phyloP scores from a whole-genome alignment of 2,113 vertebrate genomes.

The Hippocampus zosterae region DNA sequence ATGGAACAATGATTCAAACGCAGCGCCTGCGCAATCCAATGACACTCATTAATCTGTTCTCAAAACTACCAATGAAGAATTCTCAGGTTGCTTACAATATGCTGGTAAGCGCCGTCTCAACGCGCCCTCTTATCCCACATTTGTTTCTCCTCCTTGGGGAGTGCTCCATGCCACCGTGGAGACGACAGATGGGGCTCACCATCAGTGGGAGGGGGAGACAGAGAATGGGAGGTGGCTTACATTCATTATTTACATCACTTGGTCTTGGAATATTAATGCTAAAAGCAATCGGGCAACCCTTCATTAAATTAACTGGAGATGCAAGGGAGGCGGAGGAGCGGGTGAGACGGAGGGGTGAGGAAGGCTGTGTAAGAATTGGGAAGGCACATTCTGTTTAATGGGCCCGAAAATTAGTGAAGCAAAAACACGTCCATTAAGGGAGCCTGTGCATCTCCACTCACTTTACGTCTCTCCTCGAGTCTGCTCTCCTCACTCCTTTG shows the following conservation, averaged over 20 bases:
- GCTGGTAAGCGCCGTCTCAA: constrained; percentile 16
- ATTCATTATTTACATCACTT: constrained; percentile 81
- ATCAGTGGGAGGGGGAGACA: constrained; percentile 59
- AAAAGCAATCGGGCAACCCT: constrained; percentile 79
- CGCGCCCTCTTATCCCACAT: constrained; percentile 52
- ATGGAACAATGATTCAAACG: not conserved
- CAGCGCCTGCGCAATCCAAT: not conserved
- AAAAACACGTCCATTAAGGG: constrained; percentile 77
- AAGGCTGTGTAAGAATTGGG: constrained; percentile 23
- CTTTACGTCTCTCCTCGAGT: constrained; percentile 35
- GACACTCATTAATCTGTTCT: not conserved
- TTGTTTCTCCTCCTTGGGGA: constrained; percentile 57
- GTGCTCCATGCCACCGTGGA: constrained; percentile 63
- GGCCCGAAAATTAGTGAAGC: constrained; percentile 78
- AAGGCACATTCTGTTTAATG: constrained; percentile 70
- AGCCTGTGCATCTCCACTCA: constrained; percentile 50
- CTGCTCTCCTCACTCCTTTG: constrained; percentile 37
- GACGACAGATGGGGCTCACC: constrained; percentile 75
- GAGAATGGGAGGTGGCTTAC: constrained; percentile 53
- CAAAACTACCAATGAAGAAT: constrained; percentile 26
- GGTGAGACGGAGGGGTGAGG: constrained; percentile 26
- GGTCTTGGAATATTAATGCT: constrained; percentile 87
- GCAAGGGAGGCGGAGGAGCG: constrained; percentile 44
- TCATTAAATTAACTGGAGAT: constrained; percentile 75
- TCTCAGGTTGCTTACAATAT: constrained; percentile 16